phyloP scores from a whole-genome alignment of 2,888 invertebrate genomes.

The Campoletis raptor region DNA sequence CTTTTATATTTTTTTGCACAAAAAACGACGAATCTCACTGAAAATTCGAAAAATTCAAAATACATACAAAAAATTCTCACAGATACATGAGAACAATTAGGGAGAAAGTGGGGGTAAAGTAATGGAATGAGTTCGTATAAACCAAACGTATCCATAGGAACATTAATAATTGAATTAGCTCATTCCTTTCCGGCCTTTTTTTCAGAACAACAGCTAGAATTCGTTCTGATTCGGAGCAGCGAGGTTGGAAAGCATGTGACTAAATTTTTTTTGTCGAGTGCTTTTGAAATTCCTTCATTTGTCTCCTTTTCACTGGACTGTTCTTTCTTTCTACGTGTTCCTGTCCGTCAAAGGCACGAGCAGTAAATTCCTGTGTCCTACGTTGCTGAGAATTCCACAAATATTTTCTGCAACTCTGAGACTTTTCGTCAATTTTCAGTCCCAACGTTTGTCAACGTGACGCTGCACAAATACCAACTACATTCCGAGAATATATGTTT shows the following conservation, averaged over 20 bases:
- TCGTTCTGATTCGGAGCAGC: neutral
- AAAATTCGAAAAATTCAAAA: too few species aligned
- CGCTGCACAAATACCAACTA: conserved; percentile 25
- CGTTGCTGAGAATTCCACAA: conserved; percentile 43
- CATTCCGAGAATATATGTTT: neutral
- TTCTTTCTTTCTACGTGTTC: conserved; percentile 16
- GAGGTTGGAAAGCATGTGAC: neutral
- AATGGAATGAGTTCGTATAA: neutral
- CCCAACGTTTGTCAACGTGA: conserved; percentile 34
- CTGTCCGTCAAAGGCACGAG: conserved; percentile 26
- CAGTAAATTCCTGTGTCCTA: conserved; percentile 37
- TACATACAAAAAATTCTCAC: too few species aligned
- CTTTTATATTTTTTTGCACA: too few species aligned
- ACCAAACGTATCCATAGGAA: neutral
- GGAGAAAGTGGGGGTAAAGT: too few species aligned
- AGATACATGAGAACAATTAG: too few species aligned
- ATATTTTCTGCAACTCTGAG: conserved; percentile 43
- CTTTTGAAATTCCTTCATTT: neutral
- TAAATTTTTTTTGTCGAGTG: neutral
- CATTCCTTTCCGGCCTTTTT: neutral
- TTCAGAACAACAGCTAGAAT: neutral
- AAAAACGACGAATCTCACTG: too few species aligned
- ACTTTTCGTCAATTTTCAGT: conserved; percentile 53
- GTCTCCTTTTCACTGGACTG: neutral
- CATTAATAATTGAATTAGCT: neutral